Base-by-base conservation (phyloP, 2,797 vertebrate genomes). In the Rhadinocentrus ornatus region DNA sequence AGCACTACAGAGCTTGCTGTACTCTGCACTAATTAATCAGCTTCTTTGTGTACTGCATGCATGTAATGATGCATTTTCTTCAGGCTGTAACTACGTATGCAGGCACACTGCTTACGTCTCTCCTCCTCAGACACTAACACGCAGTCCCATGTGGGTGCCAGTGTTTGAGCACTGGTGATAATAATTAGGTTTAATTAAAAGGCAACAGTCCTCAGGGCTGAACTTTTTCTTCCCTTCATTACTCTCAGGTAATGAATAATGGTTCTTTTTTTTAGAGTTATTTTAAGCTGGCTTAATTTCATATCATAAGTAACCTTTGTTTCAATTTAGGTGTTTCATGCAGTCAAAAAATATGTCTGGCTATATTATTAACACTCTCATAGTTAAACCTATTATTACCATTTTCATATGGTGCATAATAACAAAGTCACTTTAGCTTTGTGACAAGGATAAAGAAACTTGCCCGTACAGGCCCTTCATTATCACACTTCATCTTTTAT, bases 161-260 rank as follows among this genome's bases (percentile, higher is more conserved):
- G 35, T 29, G 61, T 73, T 70, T 58, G 77, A 88, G 77, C 56
- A 24, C 70, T 66, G 69, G 68, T 85, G 71, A 88, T 86, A 86
- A 88, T 90, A 81, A 89, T 92, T 78, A 83, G 73, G 75, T 71
- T 82, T 91, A 91, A 92, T 93, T 90, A 91, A 88, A 80, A 90
- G 70, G 73, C 68, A 71, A 64, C 27, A 57, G 58, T 69, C 53
- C 72, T 65, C 52, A 0, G 18, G 24, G 39, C 62, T 52, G 37
- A 70, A 73, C 27, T 78, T 73, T 27, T 44, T 82, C 46, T 66
- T 46, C 10, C 29, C 22, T 61, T 81, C 16, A 31, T 71, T 70
- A 64, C 58, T 73, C 32, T 62, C 20, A 57, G 69, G 69, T 83
- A 86, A 81, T 77, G 27, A 90, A 71, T 44, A 24, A n/a, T 10